Base-by-base conservation (phyloP, 2,888 invertebrate species). In the Eristalinus aeneus region DNA sequence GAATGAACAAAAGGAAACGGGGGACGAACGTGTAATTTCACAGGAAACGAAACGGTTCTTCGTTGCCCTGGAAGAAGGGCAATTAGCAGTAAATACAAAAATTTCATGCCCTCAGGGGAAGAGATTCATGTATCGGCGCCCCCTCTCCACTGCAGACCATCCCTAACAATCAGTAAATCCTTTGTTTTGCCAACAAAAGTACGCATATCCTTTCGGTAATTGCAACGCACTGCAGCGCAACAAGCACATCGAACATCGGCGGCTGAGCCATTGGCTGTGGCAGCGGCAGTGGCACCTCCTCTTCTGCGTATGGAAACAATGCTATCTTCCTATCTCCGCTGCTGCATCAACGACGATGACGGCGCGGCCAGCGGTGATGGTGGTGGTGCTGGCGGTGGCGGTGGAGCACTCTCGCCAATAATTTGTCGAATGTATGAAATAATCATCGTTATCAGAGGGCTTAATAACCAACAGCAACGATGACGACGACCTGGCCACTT, bases 361-460 rank as follows among this genome's bases (percentile, higher is more conserved):
- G 9, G 72, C 27, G 58, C 31, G 32, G 31, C 10, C 27, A 27
- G 5, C 27, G 5, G 27, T 27, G 27, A 5, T 27, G 27, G 27
- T 27, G 5, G 2, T 27, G 2, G 27, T 27, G 27, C 27, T 27
- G 36, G 46, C 16, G 72, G 60, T 11, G 20, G 16, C 34, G 61
- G 60, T 65, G 60, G 60, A 80, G 56, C 76, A 34, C 80, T 75
- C 77, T 78, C 53, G 82, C 86, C 74, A 87, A 87, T 87, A 87
- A 87, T 87, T 87, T 87, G 87, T 87, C 87, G 83, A 87, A 83
- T 87, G 87, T 88, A 88, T 88, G 88, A 88, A 88, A 88, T 88
- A 88, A 88, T 88, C 85, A 88, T 88, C 85, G 85, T 85, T 85
- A 88, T 88, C 88, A 85, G 85, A 64, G 63, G 81, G 78, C 81